Percentiles rank a stretch among this genome's conserved stretches.
These are phyloP conservation scores for Halichondria panicea DNA, from an alignment of 37 sponge, comb jelly and placozoan genomes.

Conservation along the genomic window DNA sequence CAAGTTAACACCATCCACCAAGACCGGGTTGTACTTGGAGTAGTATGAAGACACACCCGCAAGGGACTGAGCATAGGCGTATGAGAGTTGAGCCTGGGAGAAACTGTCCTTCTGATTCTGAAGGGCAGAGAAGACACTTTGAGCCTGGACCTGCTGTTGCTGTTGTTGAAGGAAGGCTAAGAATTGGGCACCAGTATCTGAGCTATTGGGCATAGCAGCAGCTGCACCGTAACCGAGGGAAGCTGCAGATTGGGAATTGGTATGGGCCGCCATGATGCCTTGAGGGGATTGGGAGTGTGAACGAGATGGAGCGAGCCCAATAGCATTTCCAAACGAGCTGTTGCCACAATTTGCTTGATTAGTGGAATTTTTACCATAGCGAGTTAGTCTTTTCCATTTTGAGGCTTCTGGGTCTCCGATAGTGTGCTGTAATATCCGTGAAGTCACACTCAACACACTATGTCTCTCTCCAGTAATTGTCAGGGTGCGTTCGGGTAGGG, in stretches of 20 bases:
- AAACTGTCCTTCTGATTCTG: background rate
- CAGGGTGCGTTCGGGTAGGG: constrained; percentile 76
- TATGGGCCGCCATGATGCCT: background rate
- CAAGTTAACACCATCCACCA: constrained; percentile 71
- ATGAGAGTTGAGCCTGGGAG: constrained; percentile 36
- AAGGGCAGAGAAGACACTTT: background rate
- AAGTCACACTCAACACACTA: constrained; percentile 45
- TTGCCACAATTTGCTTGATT: too few relatives aligned
- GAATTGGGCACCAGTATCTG: background rate
- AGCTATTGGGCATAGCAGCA: constrained; percentile 6
- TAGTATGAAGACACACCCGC: constrained; percentile 24
- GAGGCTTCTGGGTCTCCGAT: constrained; percentile 52
- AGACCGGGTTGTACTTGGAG: constrained; percentile 31
- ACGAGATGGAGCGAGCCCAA: background rate
- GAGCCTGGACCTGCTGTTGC: constrained; percentile 13
- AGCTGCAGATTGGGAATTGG: background rate
- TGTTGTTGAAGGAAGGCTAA: constrained; percentile 10
- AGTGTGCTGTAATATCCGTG: constrained; percentile 42
- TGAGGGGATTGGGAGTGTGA: background rate
- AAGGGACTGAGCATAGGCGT: constrained; percentile 56
- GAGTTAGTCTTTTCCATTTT: constrained; percentile 58
- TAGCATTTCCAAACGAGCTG: too few relatives aligned
- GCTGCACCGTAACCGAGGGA: constrained; percentile 3
- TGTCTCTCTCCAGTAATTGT: constrained; percentile 60
- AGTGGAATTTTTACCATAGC: too few relatives aligned